These are phyloP conservation scores for Chiropotes sagulatus DNA, from an alignment of 2,797 vertebrate species.

Conservation along the genomic window DNA sequence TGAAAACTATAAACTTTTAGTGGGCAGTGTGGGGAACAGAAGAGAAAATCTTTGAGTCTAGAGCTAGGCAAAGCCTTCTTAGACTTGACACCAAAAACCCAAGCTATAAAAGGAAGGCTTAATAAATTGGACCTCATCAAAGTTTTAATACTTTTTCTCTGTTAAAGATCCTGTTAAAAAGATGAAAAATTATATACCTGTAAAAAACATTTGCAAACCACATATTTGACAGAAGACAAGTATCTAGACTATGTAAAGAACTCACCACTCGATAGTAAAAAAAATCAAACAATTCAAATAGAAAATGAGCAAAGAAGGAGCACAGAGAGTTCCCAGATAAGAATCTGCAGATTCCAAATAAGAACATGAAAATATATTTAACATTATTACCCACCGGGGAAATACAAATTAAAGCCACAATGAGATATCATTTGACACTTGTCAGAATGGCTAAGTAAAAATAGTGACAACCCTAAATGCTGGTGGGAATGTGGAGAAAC, in stretches of 20 bases:
- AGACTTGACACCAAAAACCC: not conserved
- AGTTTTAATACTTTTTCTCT: not conserved
- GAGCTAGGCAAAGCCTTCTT: not conserved
- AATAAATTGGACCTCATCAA: not conserved
- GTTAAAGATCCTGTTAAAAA: not conserved
- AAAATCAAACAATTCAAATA: not conserved
- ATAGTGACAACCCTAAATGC: not conserved
- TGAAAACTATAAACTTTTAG: not conserved
- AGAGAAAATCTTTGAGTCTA: not conserved
- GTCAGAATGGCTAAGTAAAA: rapidly evolving
- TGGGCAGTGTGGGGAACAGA: not conserved
- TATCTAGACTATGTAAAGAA: not conserved
- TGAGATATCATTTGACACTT: rapidly evolving
- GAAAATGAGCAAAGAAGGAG: not conserved
- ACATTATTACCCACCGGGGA: not conserved
- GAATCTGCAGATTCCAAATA: rapidly evolving
- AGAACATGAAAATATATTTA: rapidly evolving
- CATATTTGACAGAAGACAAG: not conserved
- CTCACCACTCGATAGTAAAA: not conserved
- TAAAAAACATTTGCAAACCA: not conserved
- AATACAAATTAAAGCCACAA: not conserved
- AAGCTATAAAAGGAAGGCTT: not conserved
- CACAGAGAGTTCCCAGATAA: not conserved
- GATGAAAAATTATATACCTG: not conserved
- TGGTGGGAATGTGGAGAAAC: not conserved